Evolutionary conservation across 2,113 vertebrate species (phyloP).

Genomic region (Delphinus delphis): DNA sequence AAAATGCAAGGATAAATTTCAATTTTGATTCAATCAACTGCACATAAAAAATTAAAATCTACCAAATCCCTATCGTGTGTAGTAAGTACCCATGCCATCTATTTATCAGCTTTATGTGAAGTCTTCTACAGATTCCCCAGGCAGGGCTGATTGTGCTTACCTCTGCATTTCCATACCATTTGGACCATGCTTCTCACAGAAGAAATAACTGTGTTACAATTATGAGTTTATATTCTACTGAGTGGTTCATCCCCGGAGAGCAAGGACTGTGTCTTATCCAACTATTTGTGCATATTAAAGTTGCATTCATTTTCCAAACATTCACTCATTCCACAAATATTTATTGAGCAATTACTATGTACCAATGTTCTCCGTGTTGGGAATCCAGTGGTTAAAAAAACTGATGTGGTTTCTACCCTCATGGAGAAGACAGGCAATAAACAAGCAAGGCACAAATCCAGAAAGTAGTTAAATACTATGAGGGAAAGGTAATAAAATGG

Average conservation of each 20-base stretch:
- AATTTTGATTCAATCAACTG: not conserved
- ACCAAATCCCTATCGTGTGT: not conserved
- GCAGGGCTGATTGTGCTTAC: not conserved
- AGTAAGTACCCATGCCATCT: not conserved
- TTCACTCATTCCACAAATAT: not conserved
- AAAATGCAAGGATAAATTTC: slow-evolving; percentile 42
- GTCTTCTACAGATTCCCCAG: not conserved
- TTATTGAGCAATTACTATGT: not conserved
- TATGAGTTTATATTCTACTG: not conserved
- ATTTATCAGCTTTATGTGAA: not conserved
- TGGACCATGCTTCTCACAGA: not conserved
- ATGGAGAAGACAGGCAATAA: not conserved
- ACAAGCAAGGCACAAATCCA: not conserved
- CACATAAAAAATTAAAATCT: not conserved
- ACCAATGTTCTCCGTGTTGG: not conserved
- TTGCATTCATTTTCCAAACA: not conserved
- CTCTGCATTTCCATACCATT: not conserved
- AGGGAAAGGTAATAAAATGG: not conserved
- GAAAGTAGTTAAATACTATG: not conserved
- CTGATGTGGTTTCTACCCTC: not conserved
- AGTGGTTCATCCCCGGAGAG: not conserved
- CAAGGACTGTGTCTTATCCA: not conserved
- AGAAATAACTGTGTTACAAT: not conserved
- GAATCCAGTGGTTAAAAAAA: not conserved
- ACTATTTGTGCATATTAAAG: not conserved